Evolutionary conservation across 1,140 invertebrate species (phyloP).

Genomic region (Drosophila nebulosa): DNA sequence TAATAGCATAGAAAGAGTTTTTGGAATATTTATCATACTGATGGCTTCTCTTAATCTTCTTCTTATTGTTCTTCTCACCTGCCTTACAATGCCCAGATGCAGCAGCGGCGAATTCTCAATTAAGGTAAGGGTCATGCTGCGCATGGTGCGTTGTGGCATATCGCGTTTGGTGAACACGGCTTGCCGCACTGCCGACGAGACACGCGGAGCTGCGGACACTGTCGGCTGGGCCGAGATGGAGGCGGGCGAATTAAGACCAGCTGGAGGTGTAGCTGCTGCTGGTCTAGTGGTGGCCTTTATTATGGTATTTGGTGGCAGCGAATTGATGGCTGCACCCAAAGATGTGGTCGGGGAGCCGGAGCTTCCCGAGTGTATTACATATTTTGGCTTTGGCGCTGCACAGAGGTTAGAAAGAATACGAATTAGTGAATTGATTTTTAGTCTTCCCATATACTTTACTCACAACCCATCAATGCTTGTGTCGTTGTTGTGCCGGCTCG

Average conservation of each 20-base stretch:
- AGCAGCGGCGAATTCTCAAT: constrained; percentile 62
- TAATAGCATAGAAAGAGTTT: too few species aligned
- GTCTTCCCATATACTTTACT: neutral
- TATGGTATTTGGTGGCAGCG: constrained; percentile 68
- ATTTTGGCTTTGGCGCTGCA: constrained; percentile 55
- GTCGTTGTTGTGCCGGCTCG: constrained; percentile 10
- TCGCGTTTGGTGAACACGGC: constrained; percentile 68
- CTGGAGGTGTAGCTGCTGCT: constrained; percentile 2
- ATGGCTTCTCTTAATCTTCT: too few species aligned
- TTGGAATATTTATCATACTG: too few species aligned
- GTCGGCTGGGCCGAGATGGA: neutral
- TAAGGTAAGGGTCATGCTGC: constrained; percentile 51
- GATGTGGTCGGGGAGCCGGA: neutral
- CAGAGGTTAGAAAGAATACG: neutral
- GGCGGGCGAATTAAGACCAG: neutral
- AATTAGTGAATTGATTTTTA: neutral
- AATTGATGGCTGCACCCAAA: constrained; percentile 61
- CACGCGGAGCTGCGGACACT: constrained; percentile 11
- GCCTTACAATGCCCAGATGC: constrained; percentile 49
- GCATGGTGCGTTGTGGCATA: constrained; percentile 59
- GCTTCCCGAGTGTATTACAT: constrained; percentile 33
- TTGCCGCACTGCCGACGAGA: constrained; percentile 58
- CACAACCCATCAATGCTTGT: constrained; percentile 3
- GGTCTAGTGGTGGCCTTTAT: constrained; percentile 63
- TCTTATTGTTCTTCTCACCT: too few species aligned